These are phyloP conservation scores for Amphimedon queenslandica DNA, from an alignment of 37 sponge, comb jelly and placozoan genomes.

Conservation along the genomic window DNA sequence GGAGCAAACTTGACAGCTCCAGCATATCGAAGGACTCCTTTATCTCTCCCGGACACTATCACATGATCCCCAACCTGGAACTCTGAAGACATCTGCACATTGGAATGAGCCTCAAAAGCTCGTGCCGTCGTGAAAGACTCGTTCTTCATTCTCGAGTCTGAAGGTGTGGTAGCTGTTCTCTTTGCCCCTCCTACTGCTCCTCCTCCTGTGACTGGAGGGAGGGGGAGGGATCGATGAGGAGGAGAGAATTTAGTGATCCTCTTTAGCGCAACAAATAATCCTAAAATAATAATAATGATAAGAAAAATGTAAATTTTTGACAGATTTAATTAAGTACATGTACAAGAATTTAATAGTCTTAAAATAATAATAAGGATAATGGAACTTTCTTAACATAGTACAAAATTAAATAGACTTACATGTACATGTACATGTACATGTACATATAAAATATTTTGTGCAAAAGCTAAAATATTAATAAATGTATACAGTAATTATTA, in stretches of 20 bases:
- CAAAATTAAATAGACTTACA: not conserved
- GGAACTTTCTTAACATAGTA: not conserved
- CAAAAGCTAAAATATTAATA: not conserved
- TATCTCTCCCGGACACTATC: slow-evolving; percentile 44
- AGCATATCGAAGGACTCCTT: slow-evolving; percentile 65
- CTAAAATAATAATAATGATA: not conserved
- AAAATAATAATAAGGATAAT: no score
- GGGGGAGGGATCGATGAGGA: not conserved
- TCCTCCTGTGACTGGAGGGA: not conserved
- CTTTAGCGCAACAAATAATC: slow-evolving; percentile 59
- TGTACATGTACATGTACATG: not conserved
- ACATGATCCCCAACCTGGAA: slow-evolving; percentile 79
- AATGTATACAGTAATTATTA: no score
- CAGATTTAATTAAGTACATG: not conserved
- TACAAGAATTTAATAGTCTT: not conserved
- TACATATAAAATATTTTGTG: no score
- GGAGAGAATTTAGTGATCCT: slow-evolving; percentile 23
- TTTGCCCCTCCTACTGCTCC: not conserved
- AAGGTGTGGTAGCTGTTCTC: not conserved
- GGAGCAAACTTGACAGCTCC: slow-evolving; percentile 84
- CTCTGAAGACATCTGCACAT: slow-evolving; percentile 42
- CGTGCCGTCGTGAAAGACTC: slow-evolving; percentile 14
- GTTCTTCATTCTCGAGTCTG: not conserved
- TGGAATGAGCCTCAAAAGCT: slow-evolving; percentile 50
- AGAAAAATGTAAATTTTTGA: not conserved